These are phyloP conservation scores for Meiosimyza platycephala DNA, from an alignment of 2,888 invertebrate species.

Conservation along the genomic window DNA sequence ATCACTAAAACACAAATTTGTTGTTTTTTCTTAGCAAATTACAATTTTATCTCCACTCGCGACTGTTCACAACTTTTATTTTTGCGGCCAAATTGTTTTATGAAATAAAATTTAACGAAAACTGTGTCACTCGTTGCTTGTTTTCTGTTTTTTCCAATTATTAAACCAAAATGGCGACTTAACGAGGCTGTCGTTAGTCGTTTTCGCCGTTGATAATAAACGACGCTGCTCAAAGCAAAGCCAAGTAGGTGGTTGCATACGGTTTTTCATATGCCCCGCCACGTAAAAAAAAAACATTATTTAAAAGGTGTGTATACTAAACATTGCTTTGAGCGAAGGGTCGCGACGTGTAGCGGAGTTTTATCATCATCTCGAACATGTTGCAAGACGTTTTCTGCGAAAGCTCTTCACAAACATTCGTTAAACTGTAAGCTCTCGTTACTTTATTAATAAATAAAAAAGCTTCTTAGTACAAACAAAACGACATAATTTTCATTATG, in stretches of 20 bases:
- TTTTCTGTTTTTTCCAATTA: constrained; percentile 36
- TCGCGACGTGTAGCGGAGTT: not conserved
- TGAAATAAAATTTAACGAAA: constrained; percentile 32
- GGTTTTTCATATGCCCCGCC: not conserved
- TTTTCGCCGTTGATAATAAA: constrained; percentile 7
- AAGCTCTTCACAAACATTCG: too few species aligned
- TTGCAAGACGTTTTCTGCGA: too few species aligned
- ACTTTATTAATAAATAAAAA: too few species aligned
- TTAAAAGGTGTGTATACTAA: constrained; percentile 6
- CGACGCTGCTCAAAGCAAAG: not conserved
- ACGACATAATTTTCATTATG: too few species aligned
- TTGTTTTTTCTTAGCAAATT: too few species aligned
- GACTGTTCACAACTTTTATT: constrained; percentile 24
- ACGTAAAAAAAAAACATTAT: too few species aligned
- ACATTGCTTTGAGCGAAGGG: constrained; percentile 11
- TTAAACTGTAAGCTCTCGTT: too few species aligned
- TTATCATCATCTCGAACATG: too few species aligned
- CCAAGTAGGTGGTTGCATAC: constrained; percentile 19
- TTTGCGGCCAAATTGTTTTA: constrained; percentile 21
- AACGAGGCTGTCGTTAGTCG: not conserved
- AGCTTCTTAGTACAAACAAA: too few species aligned
- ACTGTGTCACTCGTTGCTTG: constrained; percentile 18
- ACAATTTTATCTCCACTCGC: constrained; percentile 15
- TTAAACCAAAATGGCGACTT: constrained; percentile 39
- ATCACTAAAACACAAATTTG: too few species aligned